phyloP scores from a whole-genome alignment of 1,140 invertebrate genomes.

The Zelostemma sp. region DNA sequence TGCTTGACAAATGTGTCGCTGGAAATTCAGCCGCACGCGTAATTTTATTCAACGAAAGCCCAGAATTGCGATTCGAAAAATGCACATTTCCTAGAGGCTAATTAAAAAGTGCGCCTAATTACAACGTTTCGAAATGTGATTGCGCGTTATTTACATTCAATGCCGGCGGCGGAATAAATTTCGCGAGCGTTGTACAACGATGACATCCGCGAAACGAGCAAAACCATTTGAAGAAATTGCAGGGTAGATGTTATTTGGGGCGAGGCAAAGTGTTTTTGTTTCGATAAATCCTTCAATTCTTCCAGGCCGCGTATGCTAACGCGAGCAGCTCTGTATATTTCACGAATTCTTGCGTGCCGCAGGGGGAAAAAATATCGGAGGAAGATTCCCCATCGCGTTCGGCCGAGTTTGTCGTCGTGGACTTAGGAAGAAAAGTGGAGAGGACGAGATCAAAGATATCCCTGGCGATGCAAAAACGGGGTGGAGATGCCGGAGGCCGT shows the following conservation, averaged over 20 bases:
- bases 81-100: no score
- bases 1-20: no score
- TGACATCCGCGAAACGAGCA: neutral
- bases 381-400: constrained; percentile 2
- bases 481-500: no score
- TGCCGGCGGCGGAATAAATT: no score
- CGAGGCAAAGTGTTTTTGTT: constrained; percentile 17
- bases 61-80: no score
- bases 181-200: no score
- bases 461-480: constrained; percentile 5
- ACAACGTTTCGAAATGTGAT: no score
- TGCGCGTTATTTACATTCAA: no score
- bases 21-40: no score
- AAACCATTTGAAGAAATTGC: constrained; percentile 2
- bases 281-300: constrained; percentile 15
- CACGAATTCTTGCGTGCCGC: constrained; percentile 10
- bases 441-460: constrained; percentile 13
- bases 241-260: constrained; percentile 7
- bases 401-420: constrained; percentile 2
- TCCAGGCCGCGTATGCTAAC: constrained; percentile 7
- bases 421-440: constrained; percentile 8
- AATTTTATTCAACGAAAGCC: no score
- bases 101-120: no score
- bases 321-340: constrained; percentile 8
- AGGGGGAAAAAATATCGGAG: constrained; percentile 9